phyloP scores from a whole-genome alignment of 2,113 vertebrate genomes.

The Rhegmatorhina hoffmannsi region DNA sequence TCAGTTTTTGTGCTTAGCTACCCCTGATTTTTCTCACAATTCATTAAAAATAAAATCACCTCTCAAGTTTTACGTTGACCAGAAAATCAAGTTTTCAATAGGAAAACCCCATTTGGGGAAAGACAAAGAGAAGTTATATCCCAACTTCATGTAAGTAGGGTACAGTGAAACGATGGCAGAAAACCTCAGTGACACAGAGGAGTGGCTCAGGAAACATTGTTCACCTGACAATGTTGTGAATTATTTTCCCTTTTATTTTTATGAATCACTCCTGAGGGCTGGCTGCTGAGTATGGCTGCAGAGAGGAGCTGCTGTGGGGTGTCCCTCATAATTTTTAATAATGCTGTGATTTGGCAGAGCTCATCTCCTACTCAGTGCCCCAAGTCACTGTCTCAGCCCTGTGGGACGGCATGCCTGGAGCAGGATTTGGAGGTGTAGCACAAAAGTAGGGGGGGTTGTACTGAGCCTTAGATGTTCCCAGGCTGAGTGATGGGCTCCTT shows the following conservation, averaged over 20 bases:
- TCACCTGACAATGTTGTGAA: neutral
- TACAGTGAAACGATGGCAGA: neutral
- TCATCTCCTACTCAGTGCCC: neutral
- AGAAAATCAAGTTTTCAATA: neutral
- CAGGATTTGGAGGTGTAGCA: slow-evolving; percentile 65
- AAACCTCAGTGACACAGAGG: neutral
- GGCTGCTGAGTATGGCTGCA: neutral
- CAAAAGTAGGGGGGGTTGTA: slow-evolving; percentile 40
- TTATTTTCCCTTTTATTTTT: neutral
- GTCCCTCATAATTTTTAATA: neutral
- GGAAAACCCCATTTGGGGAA: neutral
- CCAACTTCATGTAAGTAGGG: neutral
- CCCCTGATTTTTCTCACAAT: neutral
- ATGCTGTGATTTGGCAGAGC: neutral
- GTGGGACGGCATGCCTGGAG: neutral
- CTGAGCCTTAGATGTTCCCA: slow-evolving; percentile 51
- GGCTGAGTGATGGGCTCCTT: slow-evolving; percentile 19
- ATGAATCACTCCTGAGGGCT: neutral
- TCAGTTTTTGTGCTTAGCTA: neutral
- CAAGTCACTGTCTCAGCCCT: neutral
- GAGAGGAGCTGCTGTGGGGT: neutral
- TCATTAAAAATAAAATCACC: neutral
- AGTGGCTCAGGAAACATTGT: neutral
- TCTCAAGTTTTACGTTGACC: neutral
- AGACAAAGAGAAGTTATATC: neutral